A percentile compares a stretch with the other conserved stretches of the same genome.
Evolutionary conservation across 2,113 vertebrate species (phyloP).

Genomic region (Cyanocitta stelleri): DNA sequence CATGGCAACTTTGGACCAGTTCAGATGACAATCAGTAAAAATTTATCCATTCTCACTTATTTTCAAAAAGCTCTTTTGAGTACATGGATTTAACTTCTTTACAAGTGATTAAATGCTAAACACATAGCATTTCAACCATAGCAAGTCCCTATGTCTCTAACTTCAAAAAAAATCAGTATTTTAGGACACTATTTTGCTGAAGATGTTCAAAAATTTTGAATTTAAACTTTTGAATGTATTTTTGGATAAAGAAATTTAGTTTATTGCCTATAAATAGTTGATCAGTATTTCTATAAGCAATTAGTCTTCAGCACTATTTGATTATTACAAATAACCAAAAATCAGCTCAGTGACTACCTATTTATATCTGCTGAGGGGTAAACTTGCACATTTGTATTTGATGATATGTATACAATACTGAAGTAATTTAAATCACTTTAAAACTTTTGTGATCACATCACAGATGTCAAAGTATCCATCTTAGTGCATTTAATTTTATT

Average conservation of each 20-base stretch:
- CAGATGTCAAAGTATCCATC: not conserved
- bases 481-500: not conserved
- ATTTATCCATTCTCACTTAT: not conserved
- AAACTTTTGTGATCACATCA: not conserved
- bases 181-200: not conserved
- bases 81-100: not conserved
- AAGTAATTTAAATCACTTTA: not conserved
- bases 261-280: not conserved
- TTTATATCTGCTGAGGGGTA: not conserved
- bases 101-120: not conserved
- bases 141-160: not conserved
- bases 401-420: not conserved
- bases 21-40: not conserved
- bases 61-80: not conserved
- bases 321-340: not conserved
- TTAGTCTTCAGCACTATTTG: not conserved
- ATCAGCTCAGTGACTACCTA: not conserved
- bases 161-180: not conserved
- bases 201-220: not conserved
- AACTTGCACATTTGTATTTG: not conserved
- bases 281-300: not conserved
- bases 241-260: not conserved
- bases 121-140: not conserved
- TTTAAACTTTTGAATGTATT: not conserved
- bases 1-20: not conserved